Evolutionary conservation across 2,797 vertebrate species (phyloP).

Genomic region (Neostethus bicornis): DNA sequence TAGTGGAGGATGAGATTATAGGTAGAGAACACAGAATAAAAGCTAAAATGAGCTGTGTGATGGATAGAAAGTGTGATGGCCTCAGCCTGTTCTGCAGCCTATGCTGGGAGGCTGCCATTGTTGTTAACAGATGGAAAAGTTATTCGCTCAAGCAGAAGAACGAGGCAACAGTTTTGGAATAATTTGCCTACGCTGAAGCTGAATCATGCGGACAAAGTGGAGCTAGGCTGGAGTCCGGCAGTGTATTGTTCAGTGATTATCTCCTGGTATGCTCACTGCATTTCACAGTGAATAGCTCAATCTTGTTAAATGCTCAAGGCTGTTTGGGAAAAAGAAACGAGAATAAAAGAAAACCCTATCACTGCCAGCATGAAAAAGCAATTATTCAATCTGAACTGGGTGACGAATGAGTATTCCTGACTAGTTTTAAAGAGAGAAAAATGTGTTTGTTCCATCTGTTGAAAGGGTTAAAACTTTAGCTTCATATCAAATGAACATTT

Average conservation of each 20-base stretch:
- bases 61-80: conserved; percentile 49
- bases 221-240: conserved; percentile 23
- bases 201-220: conserved; percentile 45
- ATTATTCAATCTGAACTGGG: neutral
- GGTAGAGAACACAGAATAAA: neutral
- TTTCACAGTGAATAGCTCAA: conserved; percentile 23
- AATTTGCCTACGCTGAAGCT: conserved; percentile 50
- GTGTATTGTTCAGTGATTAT: conserved; percentile 47
- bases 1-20: neutral
- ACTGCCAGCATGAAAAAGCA: conserved; percentile 3
- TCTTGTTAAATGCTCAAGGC: neutral
- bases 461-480: neutral
- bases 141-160: conserved; percentile 47
- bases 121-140: conserved; percentile 27
- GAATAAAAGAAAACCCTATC: conserved; percentile 8
- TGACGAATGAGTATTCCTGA: neutral
- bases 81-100: conserved; percentile 35
- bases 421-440: too few relatives aligned
- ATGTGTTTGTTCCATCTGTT: neutral
- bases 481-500: neutral
- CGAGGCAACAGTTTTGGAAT: conserved; percentile 40
- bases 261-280: conserved; percentile 14
- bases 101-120: conserved; percentile 41
- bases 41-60: conserved; percentile 46
- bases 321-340: neutral